These are phyloP conservation scores for Seladonia tumulorum DNA, from an alignment of 2,888 invertebrate species.

Conservation along the genomic window DNA sequence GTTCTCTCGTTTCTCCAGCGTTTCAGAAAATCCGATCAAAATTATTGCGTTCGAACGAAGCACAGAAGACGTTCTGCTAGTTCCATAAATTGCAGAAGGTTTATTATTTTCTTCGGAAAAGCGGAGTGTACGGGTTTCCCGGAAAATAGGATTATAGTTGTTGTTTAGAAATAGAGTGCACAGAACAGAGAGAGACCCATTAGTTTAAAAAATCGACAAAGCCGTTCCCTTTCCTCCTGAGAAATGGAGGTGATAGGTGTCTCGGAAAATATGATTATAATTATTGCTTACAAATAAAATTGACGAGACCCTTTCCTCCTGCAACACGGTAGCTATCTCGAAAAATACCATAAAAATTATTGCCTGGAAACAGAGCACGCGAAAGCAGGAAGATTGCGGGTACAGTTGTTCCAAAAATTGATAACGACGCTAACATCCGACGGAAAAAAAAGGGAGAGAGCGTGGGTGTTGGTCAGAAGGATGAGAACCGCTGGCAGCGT, in stretches of 20 bases:
- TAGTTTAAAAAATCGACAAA: too few species aligned
- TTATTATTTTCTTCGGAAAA: neutral
- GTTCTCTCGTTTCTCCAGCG: neutral
- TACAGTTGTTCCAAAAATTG: too few species aligned
- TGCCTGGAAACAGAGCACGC: too few species aligned
- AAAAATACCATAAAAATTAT: neutral
- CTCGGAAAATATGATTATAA: neutral
- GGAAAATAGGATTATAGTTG: too few species aligned
- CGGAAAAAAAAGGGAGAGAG: neutral
- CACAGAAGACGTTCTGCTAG: too few species aligned
- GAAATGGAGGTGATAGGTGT: too few species aligned
- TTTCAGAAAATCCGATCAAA: neutral
- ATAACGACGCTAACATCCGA: too few species aligned
- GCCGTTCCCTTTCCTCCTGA: too few species aligned
- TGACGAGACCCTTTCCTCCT: neutral
- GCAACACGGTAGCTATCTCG: neutral
- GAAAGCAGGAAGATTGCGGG: too few species aligned
- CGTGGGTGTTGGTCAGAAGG: neutral
- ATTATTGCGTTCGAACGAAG: neutral
- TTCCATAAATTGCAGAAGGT: too few species aligned
- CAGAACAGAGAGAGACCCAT: too few species aligned
- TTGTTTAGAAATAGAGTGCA: too few species aligned
- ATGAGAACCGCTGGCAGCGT: constrained; percentile 44
- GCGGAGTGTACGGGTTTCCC: neutral
- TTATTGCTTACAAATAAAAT: neutral